Evolutionary conservation across 2,888 invertebrate species (phyloP).

Genomic region (Rhingia campestris): DNA sequence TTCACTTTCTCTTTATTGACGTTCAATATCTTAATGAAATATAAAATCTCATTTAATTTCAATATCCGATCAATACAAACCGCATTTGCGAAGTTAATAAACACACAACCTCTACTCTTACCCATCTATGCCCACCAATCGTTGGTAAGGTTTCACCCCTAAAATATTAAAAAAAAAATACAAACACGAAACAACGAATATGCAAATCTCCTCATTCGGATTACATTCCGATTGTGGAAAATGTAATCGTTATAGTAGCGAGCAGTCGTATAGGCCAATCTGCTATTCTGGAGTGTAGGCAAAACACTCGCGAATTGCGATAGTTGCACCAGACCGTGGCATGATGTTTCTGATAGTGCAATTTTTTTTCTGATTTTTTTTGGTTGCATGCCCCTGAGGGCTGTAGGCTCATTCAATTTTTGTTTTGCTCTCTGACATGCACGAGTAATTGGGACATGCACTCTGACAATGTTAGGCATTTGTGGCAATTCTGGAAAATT

Average conservation of each 20-base stretch:
- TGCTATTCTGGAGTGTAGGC: background rate
- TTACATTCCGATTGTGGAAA: conserved; percentile 52
- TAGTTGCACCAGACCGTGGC: conserved; percentile 61
- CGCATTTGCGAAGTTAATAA: background rate
- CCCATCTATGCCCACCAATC: background rate
- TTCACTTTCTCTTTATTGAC: too few species aligned
- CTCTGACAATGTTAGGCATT: conserved; percentile 38
- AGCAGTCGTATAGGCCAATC: conserved; percentile 13
- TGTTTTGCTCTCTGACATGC: conserved; percentile 41
- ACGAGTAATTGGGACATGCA: conserved; percentile 60
- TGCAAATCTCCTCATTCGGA: conserved; percentile 59
- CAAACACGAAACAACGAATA: conserved; percentile 36
- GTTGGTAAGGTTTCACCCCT: conserved; percentile 6
- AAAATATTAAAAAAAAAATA: conserved; percentile 19
- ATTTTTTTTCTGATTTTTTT: background rate
- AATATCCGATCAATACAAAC: background rate
- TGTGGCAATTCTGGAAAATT: conserved; percentile 51
- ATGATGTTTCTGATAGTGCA: conserved; percentile 42
- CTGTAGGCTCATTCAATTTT: conserved; percentile 19
- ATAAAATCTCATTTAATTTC: too few species aligned
- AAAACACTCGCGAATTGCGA: conserved; percentile 36
- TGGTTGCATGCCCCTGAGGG: background rate
- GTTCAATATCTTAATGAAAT: too few species aligned
- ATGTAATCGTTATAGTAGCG: conserved; percentile 31
- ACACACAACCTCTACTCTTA: background rate